Conservation (phyloP, 2,113 vertebrate species). For the Sinocyclocheilus rhinocerous region DNA sequence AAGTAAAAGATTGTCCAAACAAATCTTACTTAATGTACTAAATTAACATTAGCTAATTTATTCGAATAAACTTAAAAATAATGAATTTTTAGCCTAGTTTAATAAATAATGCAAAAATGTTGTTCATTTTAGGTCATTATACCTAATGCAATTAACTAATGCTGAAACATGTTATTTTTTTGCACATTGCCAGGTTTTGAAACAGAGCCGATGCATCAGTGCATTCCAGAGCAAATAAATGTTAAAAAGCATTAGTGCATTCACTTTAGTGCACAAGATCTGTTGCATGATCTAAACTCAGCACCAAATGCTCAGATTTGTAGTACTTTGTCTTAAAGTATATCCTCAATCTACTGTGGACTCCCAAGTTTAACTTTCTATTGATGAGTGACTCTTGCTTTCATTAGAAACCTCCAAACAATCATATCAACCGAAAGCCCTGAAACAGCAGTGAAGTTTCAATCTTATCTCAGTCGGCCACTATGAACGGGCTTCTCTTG, state of each 20-base stretch:
- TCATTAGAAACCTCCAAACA: conserved; percentile 3
- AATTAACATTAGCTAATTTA: neutral
- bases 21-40: neutral
- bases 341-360: neutral
- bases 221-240: neutral
- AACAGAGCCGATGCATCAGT: neutral
- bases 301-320: neutral
- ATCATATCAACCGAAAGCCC: neutral
- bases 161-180: neutral
- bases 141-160: neutral
- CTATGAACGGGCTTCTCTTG: conserved; percentile 18
- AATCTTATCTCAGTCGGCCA: neutral
- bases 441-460: conserved; percentile 10
- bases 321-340: neutral
- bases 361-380: neutral
- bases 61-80: neutral
- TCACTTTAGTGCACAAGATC: neutral
- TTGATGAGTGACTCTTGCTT: neutral
- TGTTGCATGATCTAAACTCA: neutral
- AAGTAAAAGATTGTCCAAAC: neutral
- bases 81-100: neutral
- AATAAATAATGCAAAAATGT: neutral
- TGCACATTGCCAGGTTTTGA: neutral
- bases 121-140: too few relatives aligned
- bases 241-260: neutral